A percentile compares a stretch with the other conserved stretches of the same genome.
These are phyloP conservation scores for Lepilemur septentrionalis DNA, from an alignment of 2,797 vertebrate genomes.

Conservation along the genomic window DNA sequence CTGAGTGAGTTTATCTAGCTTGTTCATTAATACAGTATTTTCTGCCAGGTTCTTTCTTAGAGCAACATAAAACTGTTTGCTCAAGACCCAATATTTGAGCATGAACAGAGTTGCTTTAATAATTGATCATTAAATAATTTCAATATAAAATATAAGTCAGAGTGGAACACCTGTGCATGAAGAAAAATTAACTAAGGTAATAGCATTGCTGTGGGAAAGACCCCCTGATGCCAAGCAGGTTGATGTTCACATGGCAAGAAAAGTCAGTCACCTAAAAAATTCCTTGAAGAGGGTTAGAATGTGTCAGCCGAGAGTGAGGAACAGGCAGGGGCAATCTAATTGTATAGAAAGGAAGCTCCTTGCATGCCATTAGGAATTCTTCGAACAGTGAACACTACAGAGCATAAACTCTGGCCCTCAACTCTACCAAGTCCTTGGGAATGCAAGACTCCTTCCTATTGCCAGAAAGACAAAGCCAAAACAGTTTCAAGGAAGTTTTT, in stretches of 20 bases:
- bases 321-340: too few relatives aligned
- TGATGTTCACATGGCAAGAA: background rate
- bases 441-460: fast-evolving
- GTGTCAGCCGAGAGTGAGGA: background rate
- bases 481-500: background rate
- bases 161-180: background rate
- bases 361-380: background rate
- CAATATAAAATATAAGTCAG: background rate
- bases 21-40: background rate
- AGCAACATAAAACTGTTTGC: conserved; percentile 28
- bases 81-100: conserved; percentile 20
- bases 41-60: background rate
- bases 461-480: background rate
- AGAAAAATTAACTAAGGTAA: background rate
- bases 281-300: background rate
- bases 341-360: background rate
- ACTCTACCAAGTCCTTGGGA: background rate
- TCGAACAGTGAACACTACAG: too few relatives aligned
- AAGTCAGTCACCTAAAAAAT: background rate
- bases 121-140: conserved; percentile 47
- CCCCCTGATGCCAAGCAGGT: too few relatives aligned
- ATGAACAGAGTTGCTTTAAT: conserved; percentile 2
- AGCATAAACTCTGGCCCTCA: background rate
- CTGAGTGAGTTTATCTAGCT: background rate
- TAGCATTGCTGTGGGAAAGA: background rate